Evolutionary conservation across 2,888 invertebrate species (phyloP), one percentile per base, ranked within the genome.

Genomic region (Dicyrtomina minuta): DNA sequence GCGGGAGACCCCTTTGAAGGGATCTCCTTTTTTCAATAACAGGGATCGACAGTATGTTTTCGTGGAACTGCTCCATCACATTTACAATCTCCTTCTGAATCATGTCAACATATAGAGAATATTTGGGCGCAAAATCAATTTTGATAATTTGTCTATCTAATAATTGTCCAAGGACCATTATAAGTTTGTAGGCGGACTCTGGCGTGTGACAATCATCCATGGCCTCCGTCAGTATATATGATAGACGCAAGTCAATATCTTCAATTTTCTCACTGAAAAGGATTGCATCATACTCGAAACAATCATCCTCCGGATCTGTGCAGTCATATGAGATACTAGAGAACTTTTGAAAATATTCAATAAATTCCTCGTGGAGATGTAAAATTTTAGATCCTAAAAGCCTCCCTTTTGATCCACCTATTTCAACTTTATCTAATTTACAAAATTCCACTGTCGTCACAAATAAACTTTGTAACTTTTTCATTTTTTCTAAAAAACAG

Each of bases 391-490:
- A 85, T 79, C 91, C 91, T 1, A 93, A 83, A n/a, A 88, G 88
- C 72, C 91, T 85, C 12, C 93, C 93, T 80, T 91, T 89, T 79
- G 92, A 86, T 13, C 93, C 96, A 49, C 96, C 96, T 76, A 96
- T 90, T 84, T 96, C 96, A 59, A 96, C 90, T 83, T 96, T 94
- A 83, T 96, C 96, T 77, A 97, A 83, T 82, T 96, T 96, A 81
- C 91, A 89, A 81, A 96, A 96, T 83, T 97, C 96, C 75, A 93
- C 83, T 12, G 94, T 93, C 0, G 95, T 95, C 82, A 92, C 89
- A 82, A 96, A 96, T 80, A 96, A 90, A 88, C 90, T 89, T 82
- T 89, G 84, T 59, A 94, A 91, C 0, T 91, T 90, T 61, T 88
- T 86, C 13, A 94, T 90, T 89, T 82, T 89, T 84, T 59, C 43